These are phyloP conservation scores for Steinernema hermaphroditum DNA, from an alignment of 2,888 invertebrate genomes.

Conservation along the genomic window DNA sequence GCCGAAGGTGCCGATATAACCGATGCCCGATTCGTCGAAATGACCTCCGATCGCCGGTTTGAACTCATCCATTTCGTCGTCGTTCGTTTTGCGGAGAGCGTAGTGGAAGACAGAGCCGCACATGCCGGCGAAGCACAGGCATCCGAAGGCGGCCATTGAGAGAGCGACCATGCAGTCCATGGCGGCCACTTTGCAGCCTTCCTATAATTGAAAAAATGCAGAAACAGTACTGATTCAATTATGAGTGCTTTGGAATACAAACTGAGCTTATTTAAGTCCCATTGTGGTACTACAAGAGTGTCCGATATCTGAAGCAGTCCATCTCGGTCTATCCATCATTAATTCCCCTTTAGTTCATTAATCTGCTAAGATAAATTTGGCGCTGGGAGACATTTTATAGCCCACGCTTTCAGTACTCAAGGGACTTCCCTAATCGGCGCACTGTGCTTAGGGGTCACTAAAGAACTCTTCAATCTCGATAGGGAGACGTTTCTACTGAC, in stretches of 20 bases:
- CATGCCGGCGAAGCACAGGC: constrained; percentile 48
- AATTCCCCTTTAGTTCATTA: no score
- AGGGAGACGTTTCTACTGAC: no score
- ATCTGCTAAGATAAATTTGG: no score
- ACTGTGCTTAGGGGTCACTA: no score
- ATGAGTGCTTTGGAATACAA: background rate
- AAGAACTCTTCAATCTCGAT: no score
- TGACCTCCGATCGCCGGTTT: constrained; percentile 15
- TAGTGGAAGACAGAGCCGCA: constrained; percentile 43
- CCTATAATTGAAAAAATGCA: constrained; percentile 31
- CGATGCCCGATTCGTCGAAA: constrained; percentile 34
- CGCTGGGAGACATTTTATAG: no score
- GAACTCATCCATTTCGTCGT: constrained; percentile 21
- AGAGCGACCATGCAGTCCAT: constrained; percentile 52
- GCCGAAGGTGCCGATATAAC: constrained; percentile 37
- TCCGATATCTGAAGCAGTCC: no score
- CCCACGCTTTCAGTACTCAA: no score
- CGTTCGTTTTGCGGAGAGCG: constrained; percentile 34
- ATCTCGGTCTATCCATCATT: no score
- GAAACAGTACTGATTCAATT: background rate
- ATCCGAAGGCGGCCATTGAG: constrained; percentile 50
- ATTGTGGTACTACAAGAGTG: no score
- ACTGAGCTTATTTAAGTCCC: no score
- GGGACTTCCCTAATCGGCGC: no score
- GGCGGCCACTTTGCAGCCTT: constrained; percentile 46